phyloP scores from a whole-genome alignment of 2,113 vertebrate genomes.

The Ahaetulla prasina region DNA sequence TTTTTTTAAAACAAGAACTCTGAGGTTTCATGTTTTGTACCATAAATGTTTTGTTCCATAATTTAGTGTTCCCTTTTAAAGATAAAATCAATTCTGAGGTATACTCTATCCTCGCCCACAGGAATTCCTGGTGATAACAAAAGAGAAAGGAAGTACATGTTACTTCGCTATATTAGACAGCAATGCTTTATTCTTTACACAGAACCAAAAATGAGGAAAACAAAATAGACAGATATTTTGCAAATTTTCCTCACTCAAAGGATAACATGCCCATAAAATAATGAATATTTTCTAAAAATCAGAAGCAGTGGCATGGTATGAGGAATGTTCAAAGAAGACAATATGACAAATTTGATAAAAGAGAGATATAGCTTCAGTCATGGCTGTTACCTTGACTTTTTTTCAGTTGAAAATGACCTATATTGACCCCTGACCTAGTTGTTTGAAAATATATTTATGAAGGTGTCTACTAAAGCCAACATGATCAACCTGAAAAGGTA shows the following conservation, averaged over 20 bases:
- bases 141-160: background rate
- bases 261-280: background rate
- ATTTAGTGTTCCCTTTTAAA: background rate
- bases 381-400: background rate
- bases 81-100: background rate
- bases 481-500: background rate
- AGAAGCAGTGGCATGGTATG: background rate
- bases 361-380: background rate
- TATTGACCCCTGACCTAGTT: background rate
- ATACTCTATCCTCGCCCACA: background rate
- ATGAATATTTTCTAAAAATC: conserved; percentile 18
- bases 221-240: background rate
- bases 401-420: conserved; percentile 27
- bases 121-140: background rate
- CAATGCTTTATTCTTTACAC: background rate
- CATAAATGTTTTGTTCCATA: too few species aligned
- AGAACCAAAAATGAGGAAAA: background rate
- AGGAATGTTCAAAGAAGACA: background rate
- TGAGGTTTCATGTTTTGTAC: too few species aligned
- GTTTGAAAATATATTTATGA: background rate
- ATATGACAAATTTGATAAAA: background rate
- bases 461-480: background rate
- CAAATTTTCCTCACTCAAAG: conserved; percentile 1
- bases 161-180: background rate
- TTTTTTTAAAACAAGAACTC: too few species aligned